phyloP scores from a whole-genome alignment of 2,113 vertebrate genomes.

The Salvelinus namaycush region DNA sequence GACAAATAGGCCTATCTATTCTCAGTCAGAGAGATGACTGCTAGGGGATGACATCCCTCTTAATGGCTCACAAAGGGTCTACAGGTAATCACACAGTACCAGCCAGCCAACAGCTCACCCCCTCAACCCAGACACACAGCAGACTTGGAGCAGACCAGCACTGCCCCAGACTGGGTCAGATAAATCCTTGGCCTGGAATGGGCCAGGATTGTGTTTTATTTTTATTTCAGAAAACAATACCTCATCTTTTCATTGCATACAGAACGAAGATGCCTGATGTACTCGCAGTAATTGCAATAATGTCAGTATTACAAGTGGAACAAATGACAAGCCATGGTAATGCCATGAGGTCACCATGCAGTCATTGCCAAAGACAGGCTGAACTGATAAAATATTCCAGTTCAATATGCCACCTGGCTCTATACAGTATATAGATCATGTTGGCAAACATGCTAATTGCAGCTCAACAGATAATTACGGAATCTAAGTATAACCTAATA shows the following conservation, averaged over 20 bases:
- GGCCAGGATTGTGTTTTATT: neutral
- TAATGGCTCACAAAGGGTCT: slow-evolving; percentile 1
- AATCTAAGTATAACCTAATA: neutral
- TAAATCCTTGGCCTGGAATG: neutral
- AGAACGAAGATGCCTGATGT: slow-evolving; percentile 1
- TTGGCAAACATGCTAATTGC: neutral
- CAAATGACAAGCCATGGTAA: slow-evolving; percentile 38
- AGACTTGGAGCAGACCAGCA: neutral
- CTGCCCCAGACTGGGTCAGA: neutral
- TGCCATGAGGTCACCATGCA: slow-evolving; percentile 48
- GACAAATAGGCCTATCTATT: slow-evolving; percentile 1
- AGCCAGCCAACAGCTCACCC: neutral
- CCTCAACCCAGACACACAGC: slow-evolving; percentile 4
- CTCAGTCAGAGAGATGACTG: neutral
- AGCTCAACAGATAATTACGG: neutral
- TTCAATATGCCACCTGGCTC: neutral
- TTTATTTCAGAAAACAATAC: neutral
- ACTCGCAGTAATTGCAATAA: slow-evolving; percentile 10
- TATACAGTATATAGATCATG: neutral
- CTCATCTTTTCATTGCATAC: neutral
- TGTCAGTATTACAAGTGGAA: slow-evolving; percentile 33
- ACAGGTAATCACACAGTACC: slow-evolving; percentile 16
- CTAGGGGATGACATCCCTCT: slow-evolving; percentile 14
- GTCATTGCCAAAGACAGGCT: neutral
- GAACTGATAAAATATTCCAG: neutral